These are phyloP conservation scores for Myiothlypis coronata DNA, from an alignment of 2,797 vertebrate species.

Conservation along the genomic window DNA sequence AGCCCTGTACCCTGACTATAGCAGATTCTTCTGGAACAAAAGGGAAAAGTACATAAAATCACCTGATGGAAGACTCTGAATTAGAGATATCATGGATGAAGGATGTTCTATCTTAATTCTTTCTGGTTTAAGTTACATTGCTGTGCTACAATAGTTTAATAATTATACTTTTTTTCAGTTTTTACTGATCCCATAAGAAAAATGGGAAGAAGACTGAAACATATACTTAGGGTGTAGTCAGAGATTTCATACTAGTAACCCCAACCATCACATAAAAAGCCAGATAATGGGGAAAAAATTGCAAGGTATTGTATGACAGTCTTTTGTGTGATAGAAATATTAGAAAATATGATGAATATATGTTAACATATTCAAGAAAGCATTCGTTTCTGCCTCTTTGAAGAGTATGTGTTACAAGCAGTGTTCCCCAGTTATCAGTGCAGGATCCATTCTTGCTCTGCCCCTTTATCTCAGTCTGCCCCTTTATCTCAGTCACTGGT, in stretches of 20 bases:
- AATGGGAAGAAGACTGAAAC: neutral
- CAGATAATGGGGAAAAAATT: neutral
- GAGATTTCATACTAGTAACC: neutral
- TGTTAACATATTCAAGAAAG: neutral
- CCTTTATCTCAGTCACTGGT: neutral
- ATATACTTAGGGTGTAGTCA: neutral
- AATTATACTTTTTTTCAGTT: neutral
- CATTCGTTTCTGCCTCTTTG: neutral
- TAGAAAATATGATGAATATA: neutral
- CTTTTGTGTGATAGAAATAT: neutral
- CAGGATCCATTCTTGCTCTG: accelerated
- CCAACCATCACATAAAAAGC: neutral
- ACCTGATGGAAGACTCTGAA: neutral
- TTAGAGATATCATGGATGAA: neutral
- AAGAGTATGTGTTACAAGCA: accelerated
- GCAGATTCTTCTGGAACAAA: neutral
- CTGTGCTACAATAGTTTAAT: neutral
- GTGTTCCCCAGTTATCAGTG: neutral
- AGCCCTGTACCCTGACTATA: neutral
- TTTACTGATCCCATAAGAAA: neutral
- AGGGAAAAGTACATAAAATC: neutral
- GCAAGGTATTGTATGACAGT: neutral
- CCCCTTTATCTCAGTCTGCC: no score
- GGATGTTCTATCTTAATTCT: neutral
- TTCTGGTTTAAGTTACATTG: neutral